Evolutionary conservation across 2,113 vertebrate species (phyloP).

Genomic region (Cavia porcellus): DNA sequence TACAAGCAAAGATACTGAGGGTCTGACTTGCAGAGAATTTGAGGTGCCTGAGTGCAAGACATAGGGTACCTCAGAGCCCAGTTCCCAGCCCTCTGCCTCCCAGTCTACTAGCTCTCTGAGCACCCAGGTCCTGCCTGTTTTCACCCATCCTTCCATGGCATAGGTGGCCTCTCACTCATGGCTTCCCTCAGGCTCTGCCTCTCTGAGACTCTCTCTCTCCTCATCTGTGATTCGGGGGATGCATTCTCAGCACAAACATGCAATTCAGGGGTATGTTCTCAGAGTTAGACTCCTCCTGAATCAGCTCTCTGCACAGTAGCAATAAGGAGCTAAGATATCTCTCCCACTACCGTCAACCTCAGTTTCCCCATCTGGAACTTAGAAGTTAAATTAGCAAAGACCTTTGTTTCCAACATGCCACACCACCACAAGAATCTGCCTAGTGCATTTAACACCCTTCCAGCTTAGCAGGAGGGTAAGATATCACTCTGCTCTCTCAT

Average conservation of each 20-base stretch:
- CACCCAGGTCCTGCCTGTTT: background rate
- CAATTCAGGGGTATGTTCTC: accelerated
- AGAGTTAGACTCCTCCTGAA: background rate
- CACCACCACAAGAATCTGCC: background rate
- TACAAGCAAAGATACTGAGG: background rate
- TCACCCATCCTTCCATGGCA: background rate
- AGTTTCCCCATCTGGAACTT: background rate
- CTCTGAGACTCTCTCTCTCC: background rate
- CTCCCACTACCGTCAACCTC: background rate
- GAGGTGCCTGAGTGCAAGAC: accelerated
- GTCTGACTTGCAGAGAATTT: background rate
- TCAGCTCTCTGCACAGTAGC: background rate
- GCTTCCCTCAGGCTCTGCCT: background rate
- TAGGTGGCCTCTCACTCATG: background rate
- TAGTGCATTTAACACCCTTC: accelerated
- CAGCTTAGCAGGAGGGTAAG: background rate
- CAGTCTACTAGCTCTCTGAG: background rate
- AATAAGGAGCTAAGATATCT: background rate
- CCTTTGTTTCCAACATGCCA: background rate
- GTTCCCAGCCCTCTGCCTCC: accelerated
- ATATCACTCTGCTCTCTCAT: background rate
- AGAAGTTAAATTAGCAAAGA: background rate
- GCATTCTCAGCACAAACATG: background rate
- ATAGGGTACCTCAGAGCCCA: accelerated
- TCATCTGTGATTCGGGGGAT: accelerated